These are phyloP conservation scores for Heliothis virescens DNA, from an alignment of 1,140 invertebrate genomes.

Conservation along the genomic window DNA sequence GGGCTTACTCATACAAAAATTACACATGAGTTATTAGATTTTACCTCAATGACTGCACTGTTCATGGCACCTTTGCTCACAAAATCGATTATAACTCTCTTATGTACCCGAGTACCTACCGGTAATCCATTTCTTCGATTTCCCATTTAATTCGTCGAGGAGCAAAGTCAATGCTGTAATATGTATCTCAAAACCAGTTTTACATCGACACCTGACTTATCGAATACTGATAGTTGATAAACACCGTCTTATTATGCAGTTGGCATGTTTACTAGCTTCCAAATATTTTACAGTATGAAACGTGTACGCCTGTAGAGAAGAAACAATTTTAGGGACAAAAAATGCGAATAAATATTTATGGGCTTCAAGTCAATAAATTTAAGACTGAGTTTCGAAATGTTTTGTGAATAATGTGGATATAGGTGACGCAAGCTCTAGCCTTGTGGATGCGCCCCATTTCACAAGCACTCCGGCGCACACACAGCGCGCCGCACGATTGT, in stretches of 20 bases:
- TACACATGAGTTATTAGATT: no score
- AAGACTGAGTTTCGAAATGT: constrained; percentile 74
- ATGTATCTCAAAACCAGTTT: constrained; percentile 1
- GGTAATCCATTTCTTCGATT: constrained; percentile 48
- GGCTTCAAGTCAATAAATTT: constrained; percentile 66
- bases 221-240: constrained; percentile 19
- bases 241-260: constrained; percentile 33
- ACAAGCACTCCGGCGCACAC: constrained; percentile 58
- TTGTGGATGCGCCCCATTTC: constrained; percentile 80
- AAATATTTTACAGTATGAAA: constrained; percentile 28
- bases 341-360: constrained; percentile 73
- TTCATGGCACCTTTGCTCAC: no score
- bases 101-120: not conserved
- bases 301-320: constrained; percentile 15
- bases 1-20: no score
- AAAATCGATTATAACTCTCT: no score
- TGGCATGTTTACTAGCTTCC: constrained; percentile 27
- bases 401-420: constrained; percentile 78
- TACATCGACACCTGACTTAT: constrained; percentile 26
- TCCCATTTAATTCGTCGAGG: not conserved
- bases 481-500: constrained; percentile 54
- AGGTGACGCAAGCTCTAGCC: constrained; percentile 80
- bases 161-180: constrained; percentile 6
- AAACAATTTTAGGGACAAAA: constrained; percentile 59
- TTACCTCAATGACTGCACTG: no score